These are phyloP conservation scores for Mormoops blainvillei DNA, from an alignment of 2,113 vertebrate genomes.

Conservation along the genomic window DNA sequence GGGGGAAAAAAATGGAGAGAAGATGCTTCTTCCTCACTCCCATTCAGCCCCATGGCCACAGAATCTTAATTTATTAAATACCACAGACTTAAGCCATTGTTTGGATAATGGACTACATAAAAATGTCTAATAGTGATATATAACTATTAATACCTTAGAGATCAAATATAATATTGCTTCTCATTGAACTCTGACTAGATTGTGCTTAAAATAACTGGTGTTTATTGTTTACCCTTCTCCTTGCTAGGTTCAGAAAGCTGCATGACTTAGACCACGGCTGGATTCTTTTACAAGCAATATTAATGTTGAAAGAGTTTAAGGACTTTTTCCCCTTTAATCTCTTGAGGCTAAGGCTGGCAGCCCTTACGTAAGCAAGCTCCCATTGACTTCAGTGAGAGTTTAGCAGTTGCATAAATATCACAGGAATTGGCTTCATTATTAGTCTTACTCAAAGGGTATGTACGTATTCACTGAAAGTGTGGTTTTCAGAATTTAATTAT, in stretches of 20 bases:
- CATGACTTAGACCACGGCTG: constrained; percentile 58
- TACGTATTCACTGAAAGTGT: neutral
- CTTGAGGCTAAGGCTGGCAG: constrained; percentile 36
- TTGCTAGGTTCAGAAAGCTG: constrained; percentile 63
- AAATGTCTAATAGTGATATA: constrained; percentile 61
- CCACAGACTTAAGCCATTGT: constrained; percentile 67
- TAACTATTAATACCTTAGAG: constrained; percentile 67
- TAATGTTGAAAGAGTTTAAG: constrained; percentile 65
- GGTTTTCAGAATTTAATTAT: neutral
- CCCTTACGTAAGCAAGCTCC: constrained; percentile 64
- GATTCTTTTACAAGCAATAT: constrained; percentile 58
- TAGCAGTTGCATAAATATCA: constrained; percentile 58
- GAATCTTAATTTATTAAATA: constrained; percentile 73
- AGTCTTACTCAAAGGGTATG: neutral
- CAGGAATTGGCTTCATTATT: neutral
- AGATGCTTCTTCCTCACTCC: constrained; percentile 25
- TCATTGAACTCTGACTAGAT: constrained; percentile 73
- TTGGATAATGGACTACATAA: constrained; percentile 62
- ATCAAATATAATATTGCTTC: constrained; percentile 73
- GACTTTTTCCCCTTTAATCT: constrained; percentile 53
- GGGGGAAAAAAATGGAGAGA: constrained; percentile 43
- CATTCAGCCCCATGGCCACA: constrained; percentile 37
- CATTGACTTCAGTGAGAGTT: constrained; percentile 53
- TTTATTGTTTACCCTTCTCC: constrained; percentile 70
- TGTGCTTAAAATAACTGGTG: constrained; percentile 71